phyloP scores from a whole-genome alignment of 1,140 invertebrate genomes.

The Halyomorpha halys region DNA sequence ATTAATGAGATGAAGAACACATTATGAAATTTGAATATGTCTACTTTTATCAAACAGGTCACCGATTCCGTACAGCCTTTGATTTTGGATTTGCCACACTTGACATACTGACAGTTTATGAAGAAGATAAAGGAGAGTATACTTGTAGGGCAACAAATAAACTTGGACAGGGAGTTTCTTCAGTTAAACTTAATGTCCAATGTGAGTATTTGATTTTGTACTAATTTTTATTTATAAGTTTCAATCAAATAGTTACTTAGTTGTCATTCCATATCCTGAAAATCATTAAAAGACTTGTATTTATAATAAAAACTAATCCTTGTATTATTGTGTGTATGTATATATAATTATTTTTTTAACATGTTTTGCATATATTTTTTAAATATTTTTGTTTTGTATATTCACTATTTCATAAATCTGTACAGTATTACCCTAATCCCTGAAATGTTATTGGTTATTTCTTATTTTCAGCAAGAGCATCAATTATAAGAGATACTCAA shows the following conservation, averaged over 20 bases:
- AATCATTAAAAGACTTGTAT: too few species aligned
- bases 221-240: neutral
- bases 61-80: slow-evolving; percentile 81
- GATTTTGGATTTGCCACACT: slow-evolving; percentile 93
- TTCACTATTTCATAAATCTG: too few species aligned
- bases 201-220: slow-evolving; percentile 47
- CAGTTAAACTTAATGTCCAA: slow-evolving; percentile 68
- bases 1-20: too few species aligned
- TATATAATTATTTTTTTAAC: too few species aligned
- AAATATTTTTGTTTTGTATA: too few species aligned
- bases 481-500: slow-evolving; percentile 86
- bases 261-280: neutral
- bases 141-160: slow-evolving; percentile 82
- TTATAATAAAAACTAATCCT: too few species aligned
- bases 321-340: too few species aligned
- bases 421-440: too few species aligned
- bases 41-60: too few species aligned
- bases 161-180: slow-evolving; percentile 67
- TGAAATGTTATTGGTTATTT: slow-evolving; percentile 9
- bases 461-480: slow-evolving; percentile 56
- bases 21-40: too few species aligned
- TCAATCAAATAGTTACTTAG: too few species aligned
- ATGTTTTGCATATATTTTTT: too few species aligned
- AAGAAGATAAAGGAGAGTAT: slow-evolving; percentile 88
- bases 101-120: slow-evolving; percentile 84